phyloP scores from a whole-genome alignment of 2,888 invertebrate species.

The Calliopum simillimum region DNA sequence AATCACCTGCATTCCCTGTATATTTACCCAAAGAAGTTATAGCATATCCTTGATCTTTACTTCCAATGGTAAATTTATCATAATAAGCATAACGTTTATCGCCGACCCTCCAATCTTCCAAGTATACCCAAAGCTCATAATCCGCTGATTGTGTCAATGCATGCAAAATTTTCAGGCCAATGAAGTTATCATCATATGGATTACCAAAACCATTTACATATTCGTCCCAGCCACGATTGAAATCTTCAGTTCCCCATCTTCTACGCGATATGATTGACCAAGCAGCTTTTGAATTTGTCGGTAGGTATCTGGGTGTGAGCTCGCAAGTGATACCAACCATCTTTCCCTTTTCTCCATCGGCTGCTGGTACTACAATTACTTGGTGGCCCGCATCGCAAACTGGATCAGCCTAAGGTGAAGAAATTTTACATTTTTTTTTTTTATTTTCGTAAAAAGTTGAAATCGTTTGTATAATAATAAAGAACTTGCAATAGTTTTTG shows the following conservation, averaged over 20 bases:
- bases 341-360: no score
- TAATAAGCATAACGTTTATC: slow-evolving; percentile 30
- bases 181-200: slow-evolving; percentile 37
- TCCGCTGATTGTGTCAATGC: slow-evolving; percentile 15
- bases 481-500: no score
- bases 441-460: no score
- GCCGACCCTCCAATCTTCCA: slow-evolving; percentile 33
- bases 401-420: no score
- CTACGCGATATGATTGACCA: no score
- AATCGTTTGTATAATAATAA: no score
- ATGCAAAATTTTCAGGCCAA: slow-evolving; percentile 37
- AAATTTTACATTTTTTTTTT: no score
- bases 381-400: no score
- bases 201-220: slow-evolving; percentile 39
- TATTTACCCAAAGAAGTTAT: slow-evolving; percentile 37
- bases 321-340: no score
- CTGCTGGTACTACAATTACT: no score
- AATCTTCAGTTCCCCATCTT: background rate
- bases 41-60: slow-evolving; percentile 38
- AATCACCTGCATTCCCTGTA: slow-evolving; percentile 38
- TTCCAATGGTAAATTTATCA: slow-evolving; percentile 37
- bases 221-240: slow-evolving; percentile 38
- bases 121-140: slow-evolving; percentile 31
- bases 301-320: no score
- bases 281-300: no score